Percentiles rank a stretch among this genome's conserved stretches.
phyloP scores from a whole-genome alignment of 1,140 invertebrate genomes.

The Ceratosolen solmsi region DNA sequence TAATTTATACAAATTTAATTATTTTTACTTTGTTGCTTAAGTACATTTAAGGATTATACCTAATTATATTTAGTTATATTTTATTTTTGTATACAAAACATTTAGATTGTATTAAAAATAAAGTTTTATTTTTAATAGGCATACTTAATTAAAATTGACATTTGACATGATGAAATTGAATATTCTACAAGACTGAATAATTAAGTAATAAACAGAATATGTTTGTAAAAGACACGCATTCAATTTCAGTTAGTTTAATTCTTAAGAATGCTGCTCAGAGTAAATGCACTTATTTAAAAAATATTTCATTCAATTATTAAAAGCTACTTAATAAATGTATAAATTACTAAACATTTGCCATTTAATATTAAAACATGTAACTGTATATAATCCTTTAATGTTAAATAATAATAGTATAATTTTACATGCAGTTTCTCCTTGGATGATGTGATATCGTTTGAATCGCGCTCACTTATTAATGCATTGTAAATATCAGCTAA shows the following conservation, averaged over 20 bases:
- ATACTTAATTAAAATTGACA: too few relatives aligned
- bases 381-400: neutral
- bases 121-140: neutral
- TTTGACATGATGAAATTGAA: too few relatives aligned
- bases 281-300: too few relatives aligned
- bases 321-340: too few relatives aligned
- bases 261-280: too few relatives aligned
- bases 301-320: too few relatives aligned
- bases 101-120: neutral
- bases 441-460: neutral
- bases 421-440: neutral
- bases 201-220: too few relatives aligned
- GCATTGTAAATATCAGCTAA: slow-evolving; percentile 33
- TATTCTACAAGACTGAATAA: too few relatives aligned
- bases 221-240: too few relatives aligned
- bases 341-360: too few relatives aligned
- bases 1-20: neutral
- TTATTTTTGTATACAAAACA: neutral
- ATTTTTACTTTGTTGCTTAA: neutral
- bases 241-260: too few relatives aligned
- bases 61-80: too few relatives aligned
- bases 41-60: neutral
- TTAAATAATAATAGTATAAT: neutral
- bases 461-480: slow-evolving; percentile 5
- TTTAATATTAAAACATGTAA: neutral